phyloP scores from a whole-genome alignment of 2,797 vertebrate species.

The Catostomus latipinnis region DNA sequence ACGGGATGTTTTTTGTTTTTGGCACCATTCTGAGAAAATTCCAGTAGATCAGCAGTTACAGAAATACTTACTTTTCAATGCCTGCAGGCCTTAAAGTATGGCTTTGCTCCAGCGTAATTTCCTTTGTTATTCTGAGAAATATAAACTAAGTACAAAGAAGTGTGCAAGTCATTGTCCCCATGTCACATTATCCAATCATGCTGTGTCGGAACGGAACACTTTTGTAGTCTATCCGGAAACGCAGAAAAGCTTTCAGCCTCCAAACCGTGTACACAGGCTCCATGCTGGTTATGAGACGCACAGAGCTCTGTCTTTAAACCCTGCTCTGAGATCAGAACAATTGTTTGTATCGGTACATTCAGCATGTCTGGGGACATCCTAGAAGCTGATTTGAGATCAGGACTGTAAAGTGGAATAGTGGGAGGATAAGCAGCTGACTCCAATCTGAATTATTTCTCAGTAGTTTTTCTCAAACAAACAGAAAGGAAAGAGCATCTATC shows the following conservation, averaged over 20 bases:
- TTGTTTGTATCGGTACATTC: neutral
- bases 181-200: neutral
- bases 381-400: slow-evolving; percentile 17
- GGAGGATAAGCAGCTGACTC: slow-evolving; percentile 67
- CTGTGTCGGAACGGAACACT: slow-evolving; percentile 8
- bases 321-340: slow-evolving; percentile 18
- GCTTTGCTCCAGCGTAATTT: neutral
- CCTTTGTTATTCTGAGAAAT: neutral
- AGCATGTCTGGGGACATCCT: rapidly evolving
- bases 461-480: slow-evolving; percentile 41
- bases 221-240: slow-evolving; percentile 60
- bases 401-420: slow-evolving; percentile 60
- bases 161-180: neutral
- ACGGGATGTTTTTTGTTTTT: too few relatives aligned
- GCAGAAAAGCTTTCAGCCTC: slow-evolving; percentile 68
- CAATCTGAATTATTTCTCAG: slow-evolving; percentile 66
- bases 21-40: too few relatives aligned
- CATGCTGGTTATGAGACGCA: slow-evolving; percentile 47
- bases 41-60: too few relatives aligned
- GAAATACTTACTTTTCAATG: neutral
- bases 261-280: slow-evolving; percentile 45
- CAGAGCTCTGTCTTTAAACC: neutral
- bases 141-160: neutral
- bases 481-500: slow-evolving; percentile 52
- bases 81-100: neutral